Evolutionary conservation across 2,113 vertebrate species (phyloP), one percentile per base, ranked within the genome.

Genomic region (Semicossyphus pulcher): DNA sequence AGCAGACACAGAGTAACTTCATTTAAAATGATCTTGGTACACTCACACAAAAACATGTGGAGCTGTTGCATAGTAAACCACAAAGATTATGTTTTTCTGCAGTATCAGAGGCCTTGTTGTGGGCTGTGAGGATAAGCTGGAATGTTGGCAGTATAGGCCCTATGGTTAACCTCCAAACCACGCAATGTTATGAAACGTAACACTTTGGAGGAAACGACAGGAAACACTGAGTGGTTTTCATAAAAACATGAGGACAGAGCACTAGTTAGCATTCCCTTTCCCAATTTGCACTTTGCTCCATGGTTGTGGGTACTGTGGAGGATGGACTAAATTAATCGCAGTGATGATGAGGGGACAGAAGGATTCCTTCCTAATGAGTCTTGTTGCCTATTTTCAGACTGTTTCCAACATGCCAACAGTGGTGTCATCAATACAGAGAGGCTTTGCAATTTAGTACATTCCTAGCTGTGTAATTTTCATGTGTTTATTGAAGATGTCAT

Each of bases 341-440:
- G 62, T 2, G 44, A 49, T 76, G 45, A 37, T 20, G 78, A 80
- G 37, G 48, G 15, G 21, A 61, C 59, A 41, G 41, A 32, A 45
- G 54, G 52, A 85, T 83, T 84, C 79, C 64, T 72, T 37, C 37
- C 39, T 81, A 85, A 91, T 42, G 68, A 69, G 65, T 84, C 45
- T 29, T 59, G 78, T 81, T 81, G 72, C 86, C 84, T 69, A 56
- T 32, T 56, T 53, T 60, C 32, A 67, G 51, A 60, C 61, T 51
- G 44, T 26, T 78, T 76, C 80, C 80, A 90, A 81, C 64, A 68
- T 58, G 61, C 77, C 52, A 31, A 41, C 71, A 25, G 47, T 76
- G 60, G 58, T 85, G 78, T 82, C 82, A 62, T 81, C 66, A 29
- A 14, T 29, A 80, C 34, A 58, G 67, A 61, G 61, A 47, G 49